Conservation (phyloP, 2,888 invertebrate species). For the Matsumyia berberina region DNA sequence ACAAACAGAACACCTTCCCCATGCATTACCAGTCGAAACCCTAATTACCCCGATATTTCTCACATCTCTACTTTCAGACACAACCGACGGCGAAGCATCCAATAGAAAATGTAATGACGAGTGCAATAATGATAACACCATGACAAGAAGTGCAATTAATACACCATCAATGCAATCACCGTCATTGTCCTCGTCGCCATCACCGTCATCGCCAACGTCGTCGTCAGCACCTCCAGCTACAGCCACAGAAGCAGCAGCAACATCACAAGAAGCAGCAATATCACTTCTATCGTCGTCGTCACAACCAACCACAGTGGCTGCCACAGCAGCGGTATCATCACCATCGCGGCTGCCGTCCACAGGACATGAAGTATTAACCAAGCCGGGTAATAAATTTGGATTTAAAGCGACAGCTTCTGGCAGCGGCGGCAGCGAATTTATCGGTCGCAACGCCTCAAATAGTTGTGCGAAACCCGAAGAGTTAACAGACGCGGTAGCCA, state of each 20-base stretch:
- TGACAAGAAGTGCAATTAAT: conserved; percentile 75
- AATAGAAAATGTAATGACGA: conserved; percentile 73
- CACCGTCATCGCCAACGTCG: conserved; percentile 46
- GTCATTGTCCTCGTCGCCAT: conserved; percentile 72
- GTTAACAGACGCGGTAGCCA: conserved; percentile 35
- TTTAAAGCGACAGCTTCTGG: conserved; percentile 80
- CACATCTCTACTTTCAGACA: conserved; percentile 64
- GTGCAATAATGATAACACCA: conserved; percentile 75
- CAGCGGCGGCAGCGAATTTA: conserved; percentile 56
- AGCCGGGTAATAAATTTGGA: conserved; percentile 70
- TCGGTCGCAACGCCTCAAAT: conserved; percentile 74
- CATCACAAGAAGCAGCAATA: conserved; percentile 60
- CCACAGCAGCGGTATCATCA: conserved; percentile 46
- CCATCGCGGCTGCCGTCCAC: conserved; percentile 46
- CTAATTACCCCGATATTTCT: conserved; percentile 60
- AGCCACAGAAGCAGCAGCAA: conserved; percentile 55
- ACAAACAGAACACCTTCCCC: not conserved
- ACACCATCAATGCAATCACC: conserved; percentile 73
- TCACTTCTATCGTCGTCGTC: conserved; percentile 47
- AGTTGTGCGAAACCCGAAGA: conserved; percentile 40
- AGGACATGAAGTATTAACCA: conserved; percentile 71
- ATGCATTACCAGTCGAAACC: conserved; percentile 23
- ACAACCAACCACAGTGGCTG: conserved; percentile 71
- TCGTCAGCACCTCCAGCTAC: conserved; percentile 55
- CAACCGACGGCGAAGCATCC: conserved; percentile 44